Evolutionary conservation across 2,113 vertebrate genomes (phyloP), one percentile per base, ranked within the genome.

Genomic region (Paradoxurus hermaphroditus): DNA sequence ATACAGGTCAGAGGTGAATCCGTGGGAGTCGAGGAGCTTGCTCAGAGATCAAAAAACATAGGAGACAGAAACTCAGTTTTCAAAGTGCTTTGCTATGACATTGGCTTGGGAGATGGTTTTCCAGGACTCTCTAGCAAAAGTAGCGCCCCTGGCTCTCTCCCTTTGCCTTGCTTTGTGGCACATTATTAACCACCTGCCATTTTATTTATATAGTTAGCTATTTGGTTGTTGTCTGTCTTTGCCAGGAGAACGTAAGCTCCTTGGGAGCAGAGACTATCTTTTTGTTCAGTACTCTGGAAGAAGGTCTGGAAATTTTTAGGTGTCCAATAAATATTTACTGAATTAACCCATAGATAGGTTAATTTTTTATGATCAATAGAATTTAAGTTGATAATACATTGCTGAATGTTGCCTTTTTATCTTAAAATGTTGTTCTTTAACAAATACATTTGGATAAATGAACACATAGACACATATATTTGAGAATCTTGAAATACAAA

Each of bases 351-450:
- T 41, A 41, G 86, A 21, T 78, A 86, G 41, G 25, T 72, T 36
- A 85, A 46, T 46, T 92, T 96, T 96, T 95, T 81, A 72, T 92
- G 63, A 94, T 65, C 15, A 44, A 25, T 68, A 75, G 39, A 92
- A 84, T 73, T 84, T 79, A 92, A 65, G 31, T 70, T 79, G 70
- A 84, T 91, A 53, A 81, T 62, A 92, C 19, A 78, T 90, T 81
- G 53, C 5, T 83, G n/a, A 44, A 59, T 92, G 72, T 49, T 93
- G n/a, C 11, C 62, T 44, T 95, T 90, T 90, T 67, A 56, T 86
- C 36, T 91, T 56, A 56, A 82, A 89, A 31, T 29, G 65, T 93
- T 84, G 51, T 84, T 88, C 31, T 91, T 97, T 90, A 95, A 44
- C 62, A 94, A 95, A 46, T 67, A 36, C 15, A 27, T 39, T 91